A percentile compares a stretch with the other conserved stretches of the same genome.
phyloP scores from a whole-genome alignment of 2,113 vertebrate species.

The Ptyas mucosa region DNA sequence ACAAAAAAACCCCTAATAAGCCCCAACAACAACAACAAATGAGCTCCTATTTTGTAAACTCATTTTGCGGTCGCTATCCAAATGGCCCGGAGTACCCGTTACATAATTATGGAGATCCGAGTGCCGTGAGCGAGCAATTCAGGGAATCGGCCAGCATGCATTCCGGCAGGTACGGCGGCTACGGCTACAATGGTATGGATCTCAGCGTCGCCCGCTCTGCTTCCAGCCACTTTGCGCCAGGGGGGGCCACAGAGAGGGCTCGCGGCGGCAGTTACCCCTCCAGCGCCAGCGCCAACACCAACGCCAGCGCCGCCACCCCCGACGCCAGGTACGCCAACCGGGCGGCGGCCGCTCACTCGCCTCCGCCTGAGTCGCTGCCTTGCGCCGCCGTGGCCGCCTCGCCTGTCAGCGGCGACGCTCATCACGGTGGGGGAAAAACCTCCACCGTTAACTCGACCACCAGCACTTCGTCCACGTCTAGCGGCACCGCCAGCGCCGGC shows the following conservation, averaged over 20 bases:
- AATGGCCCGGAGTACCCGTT: slow-evolving; percentile 99
- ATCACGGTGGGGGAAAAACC: slow-evolving; percentile 89
- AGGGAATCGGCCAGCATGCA: slow-evolving; percentile 95
- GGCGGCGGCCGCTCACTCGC: slow-evolving; percentile 78
- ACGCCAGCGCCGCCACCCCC: slow-evolving; percentile 71
- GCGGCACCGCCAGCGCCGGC: slow-evolving; percentile 45
- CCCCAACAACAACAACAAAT: slow-evolving; percentile 77
- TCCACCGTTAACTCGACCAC: slow-evolving; percentile 79
- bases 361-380: slow-evolving; percentile 88
- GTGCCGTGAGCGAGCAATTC: slow-evolving; percentile 95
- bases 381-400: slow-evolving; percentile 86
- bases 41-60: slow-evolving; percentile 99
- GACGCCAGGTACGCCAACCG: slow-evolving; percentile 92
- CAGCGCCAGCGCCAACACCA: slow-evolving; percentile 70
- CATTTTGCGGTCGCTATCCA: slow-evolving; percentile 99
- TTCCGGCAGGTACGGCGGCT: slow-evolving; percentile 92
- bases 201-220: slow-evolving; percentile 90
- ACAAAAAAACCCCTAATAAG: background rate
- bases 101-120: slow-evolving; percentile 99
- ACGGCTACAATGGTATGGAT: slow-evolving; percentile 99
- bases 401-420: slow-evolving; percentile 83
- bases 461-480: slow-evolving; percentile 78
- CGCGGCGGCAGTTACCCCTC: slow-evolving; percentile 82
- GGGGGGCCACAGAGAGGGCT: slow-evolving; percentile 83
- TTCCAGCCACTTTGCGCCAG: slow-evolving; percentile 81